These are phyloP conservation scores for Esperia sulphurella DNA, from an alignment of 2,888 invertebrate species.

Conservation along the genomic window DNA sequence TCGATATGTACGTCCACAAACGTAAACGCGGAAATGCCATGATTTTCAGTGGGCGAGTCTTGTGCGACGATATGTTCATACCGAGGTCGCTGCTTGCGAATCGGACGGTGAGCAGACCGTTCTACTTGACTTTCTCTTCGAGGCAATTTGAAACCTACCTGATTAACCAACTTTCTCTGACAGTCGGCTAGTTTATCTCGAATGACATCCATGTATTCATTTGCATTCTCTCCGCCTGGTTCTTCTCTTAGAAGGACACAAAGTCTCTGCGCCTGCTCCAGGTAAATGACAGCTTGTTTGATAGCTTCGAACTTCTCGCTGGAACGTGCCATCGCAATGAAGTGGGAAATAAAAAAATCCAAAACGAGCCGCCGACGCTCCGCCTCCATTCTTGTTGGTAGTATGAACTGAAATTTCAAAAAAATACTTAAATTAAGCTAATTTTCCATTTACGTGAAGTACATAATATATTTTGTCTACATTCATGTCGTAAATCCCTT, in stretches of 20 bases:
- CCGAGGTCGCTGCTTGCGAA: constrained; percentile 47
- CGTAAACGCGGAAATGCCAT: constrained; percentile 46
- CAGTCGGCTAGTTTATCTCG: constrained; percentile 70
- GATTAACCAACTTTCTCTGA: constrained; percentile 59
- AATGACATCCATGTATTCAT: constrained; percentile 76
- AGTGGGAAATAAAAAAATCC: constrained; percentile 85
- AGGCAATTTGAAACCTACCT: constrained; percentile 60
- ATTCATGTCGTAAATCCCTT: no score
- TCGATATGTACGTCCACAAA: constrained; percentile 64
- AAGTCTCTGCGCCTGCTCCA: constrained; percentile 85
- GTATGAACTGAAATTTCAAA: constrained; percentile 45
- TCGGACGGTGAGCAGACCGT: constrained; percentile 30
- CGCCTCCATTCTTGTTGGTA: constrained; percentile 73
- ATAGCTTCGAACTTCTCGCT: constrained; percentile 81
- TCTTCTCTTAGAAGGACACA: constrained; percentile 81
- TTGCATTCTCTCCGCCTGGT: constrained; percentile 75
- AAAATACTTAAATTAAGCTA: background rate
- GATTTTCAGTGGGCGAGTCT: constrained; percentile 51
- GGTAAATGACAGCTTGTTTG: constrained; percentile 82
- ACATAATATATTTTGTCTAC: no score
- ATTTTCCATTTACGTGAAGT: no score
- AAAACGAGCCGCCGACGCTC: constrained; percentile 81
- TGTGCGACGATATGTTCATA: constrained; percentile 52
- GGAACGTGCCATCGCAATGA: constrained; percentile 83
- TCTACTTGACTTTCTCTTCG: constrained; percentile 50